Conservation (phyloP, 2,113 vertebrate genomes). For the Nothobranchius kuhntae region DNA sequence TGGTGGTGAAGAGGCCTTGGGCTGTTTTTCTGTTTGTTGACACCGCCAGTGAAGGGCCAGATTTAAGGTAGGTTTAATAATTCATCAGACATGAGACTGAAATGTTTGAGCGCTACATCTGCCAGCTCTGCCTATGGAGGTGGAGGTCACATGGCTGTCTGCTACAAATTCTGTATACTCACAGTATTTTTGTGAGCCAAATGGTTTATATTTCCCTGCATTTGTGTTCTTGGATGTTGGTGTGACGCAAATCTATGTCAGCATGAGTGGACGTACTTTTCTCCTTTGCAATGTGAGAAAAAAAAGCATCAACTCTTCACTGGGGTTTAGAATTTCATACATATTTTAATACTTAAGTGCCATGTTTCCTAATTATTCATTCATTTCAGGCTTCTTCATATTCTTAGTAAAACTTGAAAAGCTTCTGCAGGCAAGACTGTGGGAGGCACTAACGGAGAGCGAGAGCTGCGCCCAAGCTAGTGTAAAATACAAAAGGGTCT, state of each 20-base stretch:
- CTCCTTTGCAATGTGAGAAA: slow-evolving; percentile 8
- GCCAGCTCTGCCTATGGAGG: slow-evolving; percentile 22
- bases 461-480: background rate
- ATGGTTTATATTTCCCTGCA: background rate
- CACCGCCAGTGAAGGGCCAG: slow-evolving; percentile 17
- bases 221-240: slow-evolving; percentile 4
- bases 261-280: slow-evolving; percentile 17
- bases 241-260: background rate
- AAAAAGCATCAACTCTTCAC: slow-evolving; percentile 39
- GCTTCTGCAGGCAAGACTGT: slow-evolving; percentile 44
- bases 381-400: slow-evolving; percentile 55
- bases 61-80: slow-evolving; percentile 54
- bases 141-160: background rate
- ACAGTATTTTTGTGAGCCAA: background rate
- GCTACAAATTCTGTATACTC: background rate
- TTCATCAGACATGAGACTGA: slow-evolving; percentile 38
- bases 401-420: slow-evolving; percentile 59
- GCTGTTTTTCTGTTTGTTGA: slow-evolving; percentile 42
- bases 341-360: slow-evolving; percentile 49
- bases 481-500: too few species aligned
- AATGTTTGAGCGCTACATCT: slow-evolving; percentile 33
- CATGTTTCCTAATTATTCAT: slow-evolving; percentile 60
- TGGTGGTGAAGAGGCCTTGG: slow-evolving; percentile 28
- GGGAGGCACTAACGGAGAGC: slow-evolving; percentile 40
- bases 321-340: slow-evolving; percentile 31